Evolutionary conservation across 2,888 invertebrate species (phyloP).

Genomic region (Labia minor): DNA sequence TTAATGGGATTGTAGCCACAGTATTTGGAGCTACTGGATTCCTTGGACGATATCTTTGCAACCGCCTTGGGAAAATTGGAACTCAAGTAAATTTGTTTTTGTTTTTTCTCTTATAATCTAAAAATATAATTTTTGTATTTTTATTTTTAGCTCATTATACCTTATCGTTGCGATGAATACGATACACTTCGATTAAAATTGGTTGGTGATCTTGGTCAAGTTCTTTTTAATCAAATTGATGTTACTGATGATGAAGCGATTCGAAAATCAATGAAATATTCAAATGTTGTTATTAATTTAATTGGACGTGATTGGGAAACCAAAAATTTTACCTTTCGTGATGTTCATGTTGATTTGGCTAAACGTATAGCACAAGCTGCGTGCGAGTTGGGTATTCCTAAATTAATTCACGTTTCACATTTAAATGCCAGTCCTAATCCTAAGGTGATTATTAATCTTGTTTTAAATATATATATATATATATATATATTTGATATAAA

Average conservation of each 20-base stretch:
- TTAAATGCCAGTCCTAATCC: slow-evolving; percentile 69
- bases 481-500: too few relatives aligned
- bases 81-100: slow-evolving; percentile 49
- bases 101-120: neutral
- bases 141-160: slow-evolving; percentile 75
- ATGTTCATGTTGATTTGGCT: slow-evolving; percentile 80
- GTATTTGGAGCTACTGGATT: slow-evolving; percentile 90
- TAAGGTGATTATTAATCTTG: slow-evolving; percentile 33
- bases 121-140: slow-evolving; percentile 19
- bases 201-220: slow-evolving; percentile 89
- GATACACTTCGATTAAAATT: slow-evolving; percentile 68
- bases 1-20: slow-evolving; percentile 96
- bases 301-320: slow-evolving; percentile 89
- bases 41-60: slow-evolving; percentile 77
- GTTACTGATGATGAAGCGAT: slow-evolving; percentile 78
- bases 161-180: slow-evolving; percentile 81
- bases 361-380: slow-evolving; percentile 66
- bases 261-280: slow-evolving; percentile 74
- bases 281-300: slow-evolving; percentile 93
- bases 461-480: neutral
- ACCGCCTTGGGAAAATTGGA: slow-evolving; percentile 78
- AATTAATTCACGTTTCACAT: slow-evolving; percentile 83
- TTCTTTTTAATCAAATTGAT: slow-evolving; percentile 76
- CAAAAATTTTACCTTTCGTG: slow-evolving; percentile 72
- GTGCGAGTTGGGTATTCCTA: slow-evolving; percentile 72